Evolutionary conservation across 2,888 invertebrate genomes (phyloP), one percentile per base, ranked within the genome.

Genomic region (Acleris sparsana): DNA sequence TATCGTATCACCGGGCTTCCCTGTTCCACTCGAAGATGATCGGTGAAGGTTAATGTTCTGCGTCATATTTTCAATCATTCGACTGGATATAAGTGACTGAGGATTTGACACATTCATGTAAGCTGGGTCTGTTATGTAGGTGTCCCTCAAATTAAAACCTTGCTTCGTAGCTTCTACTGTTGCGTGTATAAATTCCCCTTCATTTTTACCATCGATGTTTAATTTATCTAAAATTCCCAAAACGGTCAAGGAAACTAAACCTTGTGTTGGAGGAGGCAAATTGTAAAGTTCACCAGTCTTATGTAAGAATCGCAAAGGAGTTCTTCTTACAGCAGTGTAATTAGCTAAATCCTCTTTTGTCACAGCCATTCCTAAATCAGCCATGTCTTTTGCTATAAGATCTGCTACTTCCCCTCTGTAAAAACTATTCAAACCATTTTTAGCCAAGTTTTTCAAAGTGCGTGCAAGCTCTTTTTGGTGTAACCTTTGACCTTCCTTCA

Each of bases 181-280:
- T 43, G 84, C 73, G 69, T 92, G 90, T 75, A 92, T 80, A 68
- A 91, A 86, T 74, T 85, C 73, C 48, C 83, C 86, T 73, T 90
- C 89, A 70, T 88, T 71, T 68, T 81, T 75, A 44, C 88, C 88
- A 71, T 86, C 80, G 62, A 89, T 79, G 39, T 82, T 74, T 69
- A 91, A 76, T 67, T 83, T 82, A 46, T 92, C 89, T 70, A 91
- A 75, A 18, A 91, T 80, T 43, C 87, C 89, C 49, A 91, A 82
- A 65, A 92, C 80, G 7, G 82, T 75, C 51, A 92, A 72, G 1
- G 90, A 91, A 69, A 85, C 82, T 71, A 87, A 69, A 5, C 92
- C 92, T 76, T 91, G 90, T n/a, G 92, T 86, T n/a, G 92, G 92
- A 44, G 92, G 89, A 39, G 91, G 90, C 68, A 82, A 71, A 70